Evolutionary conservation across 1,140 invertebrate genomes (phyloP), one percentile per base, ranked within the genome.

Genomic region (Camponotus floridanus): DNA sequence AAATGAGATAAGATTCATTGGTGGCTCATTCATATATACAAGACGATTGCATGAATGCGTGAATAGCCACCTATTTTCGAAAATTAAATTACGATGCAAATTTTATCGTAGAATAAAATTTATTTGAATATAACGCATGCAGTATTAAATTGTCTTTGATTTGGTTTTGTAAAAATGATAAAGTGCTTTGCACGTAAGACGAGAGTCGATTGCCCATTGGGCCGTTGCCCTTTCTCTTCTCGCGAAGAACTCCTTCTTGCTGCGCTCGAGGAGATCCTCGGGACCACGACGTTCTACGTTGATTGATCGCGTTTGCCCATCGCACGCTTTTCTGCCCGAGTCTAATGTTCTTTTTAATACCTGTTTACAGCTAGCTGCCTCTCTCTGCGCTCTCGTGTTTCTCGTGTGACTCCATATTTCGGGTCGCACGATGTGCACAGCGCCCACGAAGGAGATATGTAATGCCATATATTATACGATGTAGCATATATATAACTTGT

Each of bases 251-350:
- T n/a, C n/a, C 68, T 81, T 81, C 67, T 83, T 74, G 57, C 67
- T 11, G 55, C 8, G 51, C 55, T 62, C 39, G 55, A 48, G 42
- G 31, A 65, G 79, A 74, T 73, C 39, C 79, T 74, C 57, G 31
- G 79, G 42, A 74, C 67, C 39, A 36, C 55, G 67, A 71, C 26
- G 26, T 71, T 71, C 79, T 71, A 73, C 55, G 39, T 83, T 83
- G 79, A 83, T 83, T 83, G 79, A 83, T 83, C 55, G 68, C 79
- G 79, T 83, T 74, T 73, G 79, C 79, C 45, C 79, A 83, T 83
- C 68, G 39, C 39, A 39, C 68, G 68, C 55, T 83, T 83, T 81
- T 83, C 79, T 83, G 51, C 51, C 51, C 55, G 65, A 59, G 39
- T 71, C 36, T 73, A 71, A 81, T 73, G 79, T 45, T 81, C 79